These are phyloP conservation scores for Anoplolepis gracilipes DNA, from an alignment of 1,140 invertebrate species.

Conservation along the genomic window DNA sequence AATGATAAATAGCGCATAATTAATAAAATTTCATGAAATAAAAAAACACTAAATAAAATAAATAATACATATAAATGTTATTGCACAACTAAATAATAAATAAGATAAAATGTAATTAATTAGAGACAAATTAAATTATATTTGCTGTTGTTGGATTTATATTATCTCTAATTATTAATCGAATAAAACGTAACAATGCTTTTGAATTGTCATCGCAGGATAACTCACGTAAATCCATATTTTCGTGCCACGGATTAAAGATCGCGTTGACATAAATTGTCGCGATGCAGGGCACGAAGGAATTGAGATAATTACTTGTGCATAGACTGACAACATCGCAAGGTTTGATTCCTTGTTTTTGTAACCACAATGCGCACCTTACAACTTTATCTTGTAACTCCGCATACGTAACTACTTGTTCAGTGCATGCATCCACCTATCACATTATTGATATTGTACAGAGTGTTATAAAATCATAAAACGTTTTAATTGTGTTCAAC, in stretches of 20 bases:
- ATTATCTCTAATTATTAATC: background rate
- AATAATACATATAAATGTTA: background rate
- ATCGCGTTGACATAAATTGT: slow-evolving; percentile 81
- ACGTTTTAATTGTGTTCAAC: no score
- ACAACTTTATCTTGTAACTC: slow-evolving; percentile 80
- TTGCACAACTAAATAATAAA: background rate
- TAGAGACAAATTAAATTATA: background rate
- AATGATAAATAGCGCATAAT: background rate
- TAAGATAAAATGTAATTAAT: background rate
- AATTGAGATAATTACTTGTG: slow-evolving; percentile 83
- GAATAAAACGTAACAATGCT: background rate
- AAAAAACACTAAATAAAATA: background rate
- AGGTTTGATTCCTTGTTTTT: slow-evolving; percentile 79
- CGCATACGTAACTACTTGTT: slow-evolving; percentile 80
- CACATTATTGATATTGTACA: background rate
- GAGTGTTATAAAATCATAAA: slow-evolving; percentile 15
- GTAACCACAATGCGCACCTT: slow-evolving; percentile 82
- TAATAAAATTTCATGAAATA: background rate
- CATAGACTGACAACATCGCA: slow-evolving; percentile 83
- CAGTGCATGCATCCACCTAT: slow-evolving; percentile 85
- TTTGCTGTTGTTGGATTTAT: background rate
- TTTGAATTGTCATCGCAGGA: background rate
- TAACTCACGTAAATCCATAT: slow-evolving; percentile 63
- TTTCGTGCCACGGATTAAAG: slow-evolving; percentile 68
- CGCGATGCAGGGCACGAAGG: slow-evolving; percentile 83